phyloP scores from a whole-genome alignment of 2,888 invertebrate species.

The Metellina segmentata region DNA sequence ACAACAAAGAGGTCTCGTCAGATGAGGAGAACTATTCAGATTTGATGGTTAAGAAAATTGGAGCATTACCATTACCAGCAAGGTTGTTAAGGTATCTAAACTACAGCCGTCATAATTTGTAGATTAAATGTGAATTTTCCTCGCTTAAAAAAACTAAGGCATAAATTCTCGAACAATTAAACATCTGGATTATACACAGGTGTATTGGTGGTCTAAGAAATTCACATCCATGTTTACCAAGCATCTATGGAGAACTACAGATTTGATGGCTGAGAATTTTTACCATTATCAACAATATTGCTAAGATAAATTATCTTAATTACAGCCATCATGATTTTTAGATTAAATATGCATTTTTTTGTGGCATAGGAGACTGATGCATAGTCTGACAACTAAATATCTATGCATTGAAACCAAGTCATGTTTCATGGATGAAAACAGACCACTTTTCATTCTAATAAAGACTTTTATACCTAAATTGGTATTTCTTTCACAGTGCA shows the following conservation, averaged over 20 bases:
- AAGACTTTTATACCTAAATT: no score
- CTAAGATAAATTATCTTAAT: constrained; percentile 85
- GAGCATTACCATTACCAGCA: constrained; percentile 86
- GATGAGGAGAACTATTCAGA: constrained; percentile 81
- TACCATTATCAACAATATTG: constrained; percentile 87
- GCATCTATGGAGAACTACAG: constrained; percentile 82
- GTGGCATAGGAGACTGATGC: no score
- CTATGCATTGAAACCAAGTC: not conserved
- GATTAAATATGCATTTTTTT: not conserved
- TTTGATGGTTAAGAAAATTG: constrained; percentile 84
- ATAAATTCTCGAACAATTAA: no score
- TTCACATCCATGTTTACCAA: no score
- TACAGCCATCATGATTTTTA: constrained; percentile 83
- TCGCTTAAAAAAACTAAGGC: no score
- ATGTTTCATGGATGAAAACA: not conserved
- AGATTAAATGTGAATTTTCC: not conserved
- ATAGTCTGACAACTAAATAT: no score
- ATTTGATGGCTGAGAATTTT: constrained; percentile 84
- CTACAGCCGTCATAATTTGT: constrained; percentile 83
- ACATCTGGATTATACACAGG: no score
- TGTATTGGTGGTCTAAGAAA: no score
- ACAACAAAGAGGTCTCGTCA: constrained; percentile 57
- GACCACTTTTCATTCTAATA: no score
- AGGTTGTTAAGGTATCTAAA: constrained; percentile 87
- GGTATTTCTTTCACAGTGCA: no score